Base-by-base conservation (phyloP, 2,113 vertebrate genomes). In the Aegotheles bennettii region DNA sequence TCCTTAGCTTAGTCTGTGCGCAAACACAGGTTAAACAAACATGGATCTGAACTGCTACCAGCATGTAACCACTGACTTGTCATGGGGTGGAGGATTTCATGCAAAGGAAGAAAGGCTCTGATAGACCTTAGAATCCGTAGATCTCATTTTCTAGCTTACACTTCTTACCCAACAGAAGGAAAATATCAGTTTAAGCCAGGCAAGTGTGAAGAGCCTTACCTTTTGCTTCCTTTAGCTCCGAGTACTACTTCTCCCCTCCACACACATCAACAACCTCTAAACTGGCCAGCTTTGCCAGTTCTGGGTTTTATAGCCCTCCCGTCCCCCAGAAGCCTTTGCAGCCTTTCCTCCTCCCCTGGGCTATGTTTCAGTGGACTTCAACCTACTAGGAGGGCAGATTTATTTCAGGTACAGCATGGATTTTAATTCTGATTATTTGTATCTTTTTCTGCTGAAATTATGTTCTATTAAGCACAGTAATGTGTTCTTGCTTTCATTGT, bases 31-130 rank as follows among this genome's bases (percentile, higher is more conserved):
- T 82, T 85, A 36, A 85, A 70, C 25, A 74, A 84, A 54, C 26
- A 25, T 0, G 3, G 53, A 48, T 23, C 19, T 60, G 7, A 47
- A 20, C 29, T 53, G 17, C 40, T 36, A 17, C 13, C n/a, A 45
- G 57, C 1, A 0, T 0, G 1, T 13, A 63, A 57, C 25, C 5
- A 9, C 47, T 38, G 5, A 42, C 42, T 28, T 17, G 10, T 29
- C 19, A 21, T 1, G 4, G 8, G 8, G n/a, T 50, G 6, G 35
- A 35, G 59, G 20, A 36, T 28, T 80, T 60, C 35, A 42, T 8
- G 15, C 13, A 61, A 50, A 80, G 6, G 6, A 47, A 47, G 20
- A 36, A 76, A 35, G 5, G 3, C 16, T 88, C 47, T 7, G 5
- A 3, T 2, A 57, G 6, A 43, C 13, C 18, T 57, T 42, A 3